Base-by-base conservation (phyloP, 2,888 invertebrate species). In the Hofmannophila pseudospretella region DNA sequence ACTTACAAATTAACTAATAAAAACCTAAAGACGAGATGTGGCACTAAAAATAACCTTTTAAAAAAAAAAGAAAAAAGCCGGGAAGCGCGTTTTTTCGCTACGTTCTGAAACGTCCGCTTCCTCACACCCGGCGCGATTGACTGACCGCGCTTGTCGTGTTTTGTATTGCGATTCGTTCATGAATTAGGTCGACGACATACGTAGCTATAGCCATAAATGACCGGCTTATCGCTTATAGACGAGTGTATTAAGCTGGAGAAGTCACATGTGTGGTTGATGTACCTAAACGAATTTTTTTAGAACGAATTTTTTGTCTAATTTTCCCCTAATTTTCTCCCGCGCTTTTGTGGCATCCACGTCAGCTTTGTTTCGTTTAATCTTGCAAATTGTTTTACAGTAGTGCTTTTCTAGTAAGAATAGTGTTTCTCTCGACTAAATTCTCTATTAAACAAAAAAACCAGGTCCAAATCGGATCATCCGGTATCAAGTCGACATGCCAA, bases 121-220 rank as follows among this genome's bases (percentile, higher is more conserved):
- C 36, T 11, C 28, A 26, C 36, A 14, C 22, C 39, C 36, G 36
- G 36, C 39, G 39, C 39, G 39, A 32, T 32, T 33, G 27, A 38
- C 36, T 33, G 31, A 9, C 27, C 32, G 34, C 34, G 39, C 30
- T 34, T 33, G 22, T 30, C 5, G 28, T 36, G 35, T 16, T 3
- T 16, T 19, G 37, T 16, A 5, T 16, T 19, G 37, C 41, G 38
- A 45, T 40, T 34, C 38, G 40, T 36, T 37, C 34, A 36, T 33
- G 37, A 47, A 49, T 36, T 36, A 16, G 40, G 40, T 26, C 40
- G 40, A 14, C 10, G 14, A 4, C 19, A 19, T 9, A 16, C 20
- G 8, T 5, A 7, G 10, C 12, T 27, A 10, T 4, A 10, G 19
- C 19, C 4, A 5, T 20, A 8, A 20, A 5, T 20, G 20, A 20